Conservation (phyloP, 2,113 vertebrate genomes). For the Hypanus sabinus region DNA sequence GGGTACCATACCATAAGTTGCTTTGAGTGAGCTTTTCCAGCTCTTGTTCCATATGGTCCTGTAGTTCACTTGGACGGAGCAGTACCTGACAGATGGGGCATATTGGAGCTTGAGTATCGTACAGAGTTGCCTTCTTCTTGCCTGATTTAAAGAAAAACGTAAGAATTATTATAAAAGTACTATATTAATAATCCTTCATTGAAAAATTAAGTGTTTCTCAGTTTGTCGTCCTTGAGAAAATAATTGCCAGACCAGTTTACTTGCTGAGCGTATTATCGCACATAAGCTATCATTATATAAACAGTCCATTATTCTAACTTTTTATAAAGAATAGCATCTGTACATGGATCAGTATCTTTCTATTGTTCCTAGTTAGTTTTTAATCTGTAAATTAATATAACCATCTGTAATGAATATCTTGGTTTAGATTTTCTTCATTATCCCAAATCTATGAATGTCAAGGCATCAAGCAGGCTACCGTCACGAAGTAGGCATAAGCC, state of each 20-base stretch:
- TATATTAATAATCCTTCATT: background rate
- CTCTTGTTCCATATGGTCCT: slow-evolving; percentile 98
- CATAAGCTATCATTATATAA: background rate
- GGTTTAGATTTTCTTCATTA: background rate
- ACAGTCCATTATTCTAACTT: background rate
- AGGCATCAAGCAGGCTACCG: background rate
- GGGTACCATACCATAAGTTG: slow-evolving; percentile 74
- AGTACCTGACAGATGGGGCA: slow-evolving; percentile 97
- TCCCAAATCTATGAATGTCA: background rate
- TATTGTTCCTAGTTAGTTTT: background rate
- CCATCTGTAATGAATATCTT: background rate
- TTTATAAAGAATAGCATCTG: background rate
- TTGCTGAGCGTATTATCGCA: background rate
- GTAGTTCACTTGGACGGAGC: slow-evolving; percentile 86
- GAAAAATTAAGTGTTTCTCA: background rate
- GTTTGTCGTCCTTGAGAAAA: background rate
- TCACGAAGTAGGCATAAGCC: background rate
- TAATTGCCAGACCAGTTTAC: background rate
- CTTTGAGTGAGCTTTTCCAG: slow-evolving; percentile 84
- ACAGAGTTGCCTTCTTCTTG: slow-evolving; percentile 91
- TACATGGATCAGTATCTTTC: background rate
- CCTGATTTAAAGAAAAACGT: slow-evolving; percentile 57
- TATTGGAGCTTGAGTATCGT: slow-evolving; percentile 92
- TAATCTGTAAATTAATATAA: background rate
- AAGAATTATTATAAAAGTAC: slow-evolving; percentile 3